Percentiles rank a stretch among this genome's conserved stretches.
Conservation (phyloP, 2,797 vertebrate species). For the Cheirogaleus major region DNA sequence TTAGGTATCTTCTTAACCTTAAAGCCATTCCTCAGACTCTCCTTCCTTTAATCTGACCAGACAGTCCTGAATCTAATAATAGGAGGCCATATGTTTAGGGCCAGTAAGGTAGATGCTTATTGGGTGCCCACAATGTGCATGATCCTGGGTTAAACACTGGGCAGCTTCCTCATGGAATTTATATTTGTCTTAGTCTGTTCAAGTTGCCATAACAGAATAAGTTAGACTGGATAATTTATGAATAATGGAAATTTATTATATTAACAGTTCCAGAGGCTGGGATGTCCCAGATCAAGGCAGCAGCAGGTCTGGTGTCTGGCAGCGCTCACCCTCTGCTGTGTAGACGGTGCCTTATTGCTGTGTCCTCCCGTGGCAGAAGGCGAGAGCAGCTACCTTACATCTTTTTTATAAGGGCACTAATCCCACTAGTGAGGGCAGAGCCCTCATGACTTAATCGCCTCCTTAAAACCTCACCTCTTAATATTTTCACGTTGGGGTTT, state of each 20-base stretch:
- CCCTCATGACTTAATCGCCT: background rate
- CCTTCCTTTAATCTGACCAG: background rate
- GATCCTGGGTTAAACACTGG: background rate
- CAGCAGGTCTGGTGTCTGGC: background rate
- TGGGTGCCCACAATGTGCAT: background rate
- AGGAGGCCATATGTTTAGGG: background rate
- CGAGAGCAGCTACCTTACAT: too few relatives aligned
- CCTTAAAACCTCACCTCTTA: background rate
- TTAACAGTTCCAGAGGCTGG: background rate
- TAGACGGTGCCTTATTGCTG: background rate
- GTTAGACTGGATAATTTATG: background rate
- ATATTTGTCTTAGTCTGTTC: background rate
- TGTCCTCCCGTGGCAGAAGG: background rate
- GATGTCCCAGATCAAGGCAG: background rate
- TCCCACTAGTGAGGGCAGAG: background rate
- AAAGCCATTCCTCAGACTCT: background rate
- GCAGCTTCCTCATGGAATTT: background rate
- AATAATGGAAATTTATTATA: background rate
- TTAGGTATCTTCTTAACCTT: background rate
- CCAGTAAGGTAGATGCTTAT: background rate
- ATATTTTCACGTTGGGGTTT: background rate
- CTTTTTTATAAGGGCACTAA: background rate
- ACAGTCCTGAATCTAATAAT: background rate
- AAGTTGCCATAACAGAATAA: background rate
- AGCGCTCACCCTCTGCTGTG: background rate